Percentiles rank a stretch among this genome's conserved stretches.
Conservation (phyloP, 2,888 invertebrate species). For the Meta bourneti region DNA sequence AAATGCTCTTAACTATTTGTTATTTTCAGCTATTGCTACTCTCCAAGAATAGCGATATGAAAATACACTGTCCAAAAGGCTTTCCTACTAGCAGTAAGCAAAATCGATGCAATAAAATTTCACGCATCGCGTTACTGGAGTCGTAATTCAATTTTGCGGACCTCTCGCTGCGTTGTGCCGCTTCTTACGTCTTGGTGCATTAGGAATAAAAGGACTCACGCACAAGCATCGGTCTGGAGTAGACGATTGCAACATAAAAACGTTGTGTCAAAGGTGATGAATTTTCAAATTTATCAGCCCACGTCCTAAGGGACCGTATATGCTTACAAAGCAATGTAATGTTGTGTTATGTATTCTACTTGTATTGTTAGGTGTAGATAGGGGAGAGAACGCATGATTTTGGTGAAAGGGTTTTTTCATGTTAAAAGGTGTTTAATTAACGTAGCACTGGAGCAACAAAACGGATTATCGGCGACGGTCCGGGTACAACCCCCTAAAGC, state of each 20-base stretch:
- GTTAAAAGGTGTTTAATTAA: too few species aligned
- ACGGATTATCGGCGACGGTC: too few species aligned
- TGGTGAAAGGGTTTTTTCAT: too few species aligned
- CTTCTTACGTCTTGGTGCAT: background rate
- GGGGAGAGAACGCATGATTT: background rate
- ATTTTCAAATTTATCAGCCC: background rate
- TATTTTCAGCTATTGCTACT: too few species aligned
- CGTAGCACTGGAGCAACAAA: too few species aligned
- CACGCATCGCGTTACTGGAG: too few species aligned
- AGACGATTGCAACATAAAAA: background rate
- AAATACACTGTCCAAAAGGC: too few species aligned
- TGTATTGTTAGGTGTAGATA: background rate
- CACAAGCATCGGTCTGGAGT: background rate
- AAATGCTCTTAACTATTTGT: too few species aligned
- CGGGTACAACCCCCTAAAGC: too few species aligned
- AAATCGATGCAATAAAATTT: too few species aligned
- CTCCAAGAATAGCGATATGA: too few species aligned
- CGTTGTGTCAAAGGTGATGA: background rate
- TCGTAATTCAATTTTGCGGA: background rate
- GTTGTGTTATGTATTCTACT: background rate
- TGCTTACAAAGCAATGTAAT: background rate
- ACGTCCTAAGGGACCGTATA: background rate
- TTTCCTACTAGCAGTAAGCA: too few species aligned
- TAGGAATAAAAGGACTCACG: background rate
- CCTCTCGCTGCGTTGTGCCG: background rate